phyloP scores from a whole-genome alignment of 2,113 vertebrate genomes.

The Bothrops jararaca region DNA sequence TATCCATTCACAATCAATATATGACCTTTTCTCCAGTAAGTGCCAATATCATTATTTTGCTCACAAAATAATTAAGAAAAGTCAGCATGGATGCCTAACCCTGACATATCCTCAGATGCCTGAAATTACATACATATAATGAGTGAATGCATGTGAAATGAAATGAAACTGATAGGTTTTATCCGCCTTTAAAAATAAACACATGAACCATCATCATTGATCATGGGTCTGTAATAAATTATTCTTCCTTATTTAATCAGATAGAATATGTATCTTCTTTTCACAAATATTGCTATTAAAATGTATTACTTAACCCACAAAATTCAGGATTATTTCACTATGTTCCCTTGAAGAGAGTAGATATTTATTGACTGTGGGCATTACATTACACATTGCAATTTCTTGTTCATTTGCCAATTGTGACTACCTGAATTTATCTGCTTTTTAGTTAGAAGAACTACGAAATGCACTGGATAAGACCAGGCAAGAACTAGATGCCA shows the following conservation, averaged over 20 bases:
- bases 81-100: not conserved
- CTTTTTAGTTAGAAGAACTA: slow-evolving; percentile 88
- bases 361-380: not conserved
- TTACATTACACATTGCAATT: not conserved
- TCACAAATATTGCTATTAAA: not conserved
- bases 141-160: not conserved
- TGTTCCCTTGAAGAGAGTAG: not conserved
- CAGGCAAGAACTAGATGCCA: slow-evolving; percentile 89
- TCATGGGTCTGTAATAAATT: not conserved
- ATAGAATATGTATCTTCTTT: not conserved
- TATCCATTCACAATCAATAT: not conserved
- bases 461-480: slow-evolving; percentile 91
- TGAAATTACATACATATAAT: not conserved
- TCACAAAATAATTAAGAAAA: not conserved
- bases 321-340: not conserved
- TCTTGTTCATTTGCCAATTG: not conserved
- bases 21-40: not conserved
- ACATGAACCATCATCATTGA: not conserved
- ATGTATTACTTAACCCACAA: not conserved
- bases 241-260: not conserved
- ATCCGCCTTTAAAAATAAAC: not conserved
- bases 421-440: slow-evolving; percentile 18
- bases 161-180: not conserved
- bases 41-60: not conserved
- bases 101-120: not conserved